phyloP scores from a whole-genome alignment of 1,140 invertebrate species.

The Pantala flavescens region DNA sequence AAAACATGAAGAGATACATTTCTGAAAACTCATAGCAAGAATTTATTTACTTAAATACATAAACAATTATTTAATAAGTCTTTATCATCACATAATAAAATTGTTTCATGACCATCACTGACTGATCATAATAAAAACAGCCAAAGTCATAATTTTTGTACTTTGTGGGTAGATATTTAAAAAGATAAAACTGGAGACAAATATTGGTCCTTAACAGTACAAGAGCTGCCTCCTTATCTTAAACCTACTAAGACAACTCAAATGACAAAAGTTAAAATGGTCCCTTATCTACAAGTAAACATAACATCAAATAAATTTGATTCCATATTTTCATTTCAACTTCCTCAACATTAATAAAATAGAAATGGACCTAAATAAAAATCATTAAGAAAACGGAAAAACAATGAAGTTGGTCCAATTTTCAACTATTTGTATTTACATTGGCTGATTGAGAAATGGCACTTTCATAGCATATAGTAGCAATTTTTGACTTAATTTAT shows the following conservation, averaged over 20 bases:
- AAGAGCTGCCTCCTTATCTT: neutral
- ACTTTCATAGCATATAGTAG: neutral
- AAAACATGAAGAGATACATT: too few species aligned
- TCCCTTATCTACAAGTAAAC: neutral
- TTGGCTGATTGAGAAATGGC: neutral
- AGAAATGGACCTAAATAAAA: neutral
- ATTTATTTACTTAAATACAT: constrained; percentile 2
- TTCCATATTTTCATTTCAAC: neutral
- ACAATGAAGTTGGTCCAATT: neutral
- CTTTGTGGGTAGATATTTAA: neutral
- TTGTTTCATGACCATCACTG: neutral
- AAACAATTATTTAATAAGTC: neutral
- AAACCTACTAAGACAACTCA: neutral
- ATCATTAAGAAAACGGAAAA: neutral
- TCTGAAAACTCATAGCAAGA: neutral
- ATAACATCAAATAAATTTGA: neutral
- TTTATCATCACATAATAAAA: constrained; percentile 5
- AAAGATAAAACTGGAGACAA: neutral
- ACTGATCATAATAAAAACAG: neutral
- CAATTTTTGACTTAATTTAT: neutral
- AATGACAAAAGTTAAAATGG: neutral
- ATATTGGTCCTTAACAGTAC: neutral
- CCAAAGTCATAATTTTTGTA: constrained; percentile 3
- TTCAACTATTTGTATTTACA: constrained; percentile 4
- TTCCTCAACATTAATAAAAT: neutral